Evolutionary conservation across 2,797 vertebrate species (phyloP), one percentile per base, ranked within the genome.

Genomic region (Anomalospiza imberbis): DNA sequence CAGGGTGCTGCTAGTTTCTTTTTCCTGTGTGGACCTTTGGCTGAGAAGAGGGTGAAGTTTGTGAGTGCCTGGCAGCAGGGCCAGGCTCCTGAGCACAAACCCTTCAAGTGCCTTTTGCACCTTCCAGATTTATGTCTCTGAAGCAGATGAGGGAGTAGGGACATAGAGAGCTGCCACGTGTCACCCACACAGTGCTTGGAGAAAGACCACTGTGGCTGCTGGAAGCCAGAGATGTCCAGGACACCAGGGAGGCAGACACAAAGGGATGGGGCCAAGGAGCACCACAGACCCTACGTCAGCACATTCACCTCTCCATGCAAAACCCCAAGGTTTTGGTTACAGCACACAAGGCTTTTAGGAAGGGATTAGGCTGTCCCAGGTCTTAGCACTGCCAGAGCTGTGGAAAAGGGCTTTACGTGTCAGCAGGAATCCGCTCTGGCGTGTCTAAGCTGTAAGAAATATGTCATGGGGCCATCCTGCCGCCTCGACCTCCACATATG

Each of bases 221-320:
- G 28, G 21, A 18, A 29, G 47, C 6, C 17, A 17, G 14, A 26
- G 9, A 8, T 3, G 5, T 5, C 28, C 45, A 28, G 26, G 60
- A 13, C 21, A 45, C 5, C 38, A 26, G 45, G 24, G 50, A 53
- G 70, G 47, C 50, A 50, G 32, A 19, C 0, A 24, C 40, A 19
- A 57, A 68, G 62, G 34, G 45, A 34, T 1, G 54, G 58, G 24
- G 38, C 54, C 21, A 15, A n/a, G 8, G 10, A 45, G 44, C 67
- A 36, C 31, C 60, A 28, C 55, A 47, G 51, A 32, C 31, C 42
- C 48, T 32, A 4, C 0, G 0, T 18, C 90, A 55, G 36, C 50
- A 14, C 0, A 0, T n/a, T 38, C 0, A 0, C 45, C 1, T 1
- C n/a, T 73, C 62, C 66, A 20, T 0, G 0, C 47, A n/a, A 14